Conservation (phyloP, 2,113 vertebrate genomes). For the Thomomys bottae region DNA sequence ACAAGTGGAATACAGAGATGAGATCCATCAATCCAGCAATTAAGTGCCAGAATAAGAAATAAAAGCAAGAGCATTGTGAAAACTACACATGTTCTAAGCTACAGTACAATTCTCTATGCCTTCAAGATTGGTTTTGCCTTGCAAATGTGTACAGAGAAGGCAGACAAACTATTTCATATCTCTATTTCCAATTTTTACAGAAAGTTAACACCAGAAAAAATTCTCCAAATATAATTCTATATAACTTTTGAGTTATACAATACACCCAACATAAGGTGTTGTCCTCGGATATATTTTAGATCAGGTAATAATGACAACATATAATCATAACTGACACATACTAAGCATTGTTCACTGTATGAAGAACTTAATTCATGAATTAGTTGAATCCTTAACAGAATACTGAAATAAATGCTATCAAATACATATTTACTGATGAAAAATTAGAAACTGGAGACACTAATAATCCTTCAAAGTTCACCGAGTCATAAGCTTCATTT, state of each 20-base stretch:
- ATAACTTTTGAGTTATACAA: not conserved
- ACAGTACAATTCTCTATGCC: not conserved
- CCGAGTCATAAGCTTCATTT: not conserved
- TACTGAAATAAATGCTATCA: constrained; percentile 10
- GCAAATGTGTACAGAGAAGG: not conserved
- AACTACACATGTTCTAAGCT: not conserved
- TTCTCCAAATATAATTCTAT: not conserved
- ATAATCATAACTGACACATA: not conserved
- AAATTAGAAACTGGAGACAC: not conserved
- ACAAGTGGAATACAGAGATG: not conserved
- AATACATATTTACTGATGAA: constrained; percentile 20
- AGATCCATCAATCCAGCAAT: not conserved
- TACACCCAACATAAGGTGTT: not conserved
- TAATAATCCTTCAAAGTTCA: not conserved
- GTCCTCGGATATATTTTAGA: constrained; percentile 28
- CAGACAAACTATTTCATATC: not conserved
- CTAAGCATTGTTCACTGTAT: not conserved
- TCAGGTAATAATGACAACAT: constrained; percentile 45
- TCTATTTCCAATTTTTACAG: constrained; percentile 18
- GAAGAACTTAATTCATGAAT: constrained; percentile 10
- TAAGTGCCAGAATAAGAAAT: not conserved
- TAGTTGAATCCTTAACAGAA: constrained; percentile 28
- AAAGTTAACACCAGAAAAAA: constrained; percentile 28
- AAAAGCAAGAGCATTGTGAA: not conserved
- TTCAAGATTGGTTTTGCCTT: not conserved